Evolutionary conservation across 2,888 invertebrate genomes (phyloP).

Genomic region (Thecocarcelia acutangulata): DNA sequence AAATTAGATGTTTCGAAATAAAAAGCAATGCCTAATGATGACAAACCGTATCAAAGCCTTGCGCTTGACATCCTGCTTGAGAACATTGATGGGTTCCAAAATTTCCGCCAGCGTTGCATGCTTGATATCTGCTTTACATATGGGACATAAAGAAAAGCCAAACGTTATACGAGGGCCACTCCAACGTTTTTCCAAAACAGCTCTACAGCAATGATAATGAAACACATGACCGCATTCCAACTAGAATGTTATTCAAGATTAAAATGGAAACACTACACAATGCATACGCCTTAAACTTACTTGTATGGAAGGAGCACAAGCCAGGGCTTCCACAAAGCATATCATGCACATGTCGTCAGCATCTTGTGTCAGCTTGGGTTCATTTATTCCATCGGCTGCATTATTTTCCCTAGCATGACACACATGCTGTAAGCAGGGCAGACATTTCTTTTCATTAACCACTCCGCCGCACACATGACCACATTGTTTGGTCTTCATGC

Average conservation of each 20-base stretch:
- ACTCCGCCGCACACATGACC: constrained; percentile 98
- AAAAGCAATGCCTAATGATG: neutral
- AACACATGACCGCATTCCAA: constrained; percentile 97
- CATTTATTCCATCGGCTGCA: constrained; percentile 76
- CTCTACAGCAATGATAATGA: constrained; percentile 94
- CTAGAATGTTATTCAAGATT: constrained; percentile 80
- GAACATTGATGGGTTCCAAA: constrained; percentile 89
- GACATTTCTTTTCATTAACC: constrained; percentile 89
- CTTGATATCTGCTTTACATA: constrained; percentile 94
- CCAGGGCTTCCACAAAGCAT: constrained; percentile 97
- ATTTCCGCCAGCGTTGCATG: constrained; percentile 91
- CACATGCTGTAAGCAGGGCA: constrained; percentile 94
- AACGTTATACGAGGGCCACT: constrained; percentile 97
- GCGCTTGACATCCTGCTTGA: constrained; percentile 94
- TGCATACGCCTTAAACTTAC: constrained; percentile 79
- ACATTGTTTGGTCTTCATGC: constrained; percentile 90
- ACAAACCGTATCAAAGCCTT: constrained; percentile 93
- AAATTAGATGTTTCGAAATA: neutral
- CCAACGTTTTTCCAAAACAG: constrained; percentile 93
- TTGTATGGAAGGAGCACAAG: constrained; percentile 96
- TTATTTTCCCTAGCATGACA: constrained; percentile 83
- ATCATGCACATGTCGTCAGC: constrained; percentile 99
- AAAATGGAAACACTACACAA: neutral
- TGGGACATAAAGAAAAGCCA: constrained; percentile 96
- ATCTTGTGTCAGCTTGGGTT: constrained; percentile 90